A percentile compares a stretch with the other conserved stretches of the same genome.
Conservation (phyloP, 2,113 vertebrate species). For the Lagenorhynchus albirostris region DNA sequence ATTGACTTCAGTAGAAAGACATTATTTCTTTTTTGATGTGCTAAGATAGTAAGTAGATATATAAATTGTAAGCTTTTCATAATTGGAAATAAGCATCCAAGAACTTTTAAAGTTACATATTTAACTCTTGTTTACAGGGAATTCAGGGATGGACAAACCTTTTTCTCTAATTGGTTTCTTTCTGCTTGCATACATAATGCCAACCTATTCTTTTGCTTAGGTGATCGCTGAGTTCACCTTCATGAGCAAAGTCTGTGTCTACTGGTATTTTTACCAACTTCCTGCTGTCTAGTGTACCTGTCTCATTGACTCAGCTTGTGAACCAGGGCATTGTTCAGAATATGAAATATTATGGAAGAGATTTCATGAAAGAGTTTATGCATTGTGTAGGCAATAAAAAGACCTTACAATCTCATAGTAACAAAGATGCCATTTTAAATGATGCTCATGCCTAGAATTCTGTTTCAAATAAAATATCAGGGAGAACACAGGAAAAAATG, state of each 20-base stretch:
- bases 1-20: constrained; percentile 11
- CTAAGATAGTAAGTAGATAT: constrained; percentile 30
- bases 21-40: constrained; percentile 30
- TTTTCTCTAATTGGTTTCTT: constrained; percentile 29
- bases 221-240: background rate
- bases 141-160: background rate
- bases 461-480: constrained; percentile 43
- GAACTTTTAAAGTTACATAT: constrained; percentile 5
- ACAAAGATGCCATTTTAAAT: constrained; percentile 38
- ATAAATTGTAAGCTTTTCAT: constrained; percentile 41
- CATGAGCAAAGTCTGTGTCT: background rate
- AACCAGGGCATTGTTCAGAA: constrained; percentile 13
- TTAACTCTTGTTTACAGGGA: constrained; percentile 32
- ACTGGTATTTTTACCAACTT: constrained; percentile 28
- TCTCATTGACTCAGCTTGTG: constrained; percentile 15
- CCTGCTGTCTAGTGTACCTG: background rate
- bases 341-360: background rate
- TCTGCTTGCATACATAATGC: background rate
- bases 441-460: background rate
- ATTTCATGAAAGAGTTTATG: constrained; percentile 13
- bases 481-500: background rate
- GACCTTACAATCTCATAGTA: background rate
- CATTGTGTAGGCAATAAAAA: constrained; percentile 11
- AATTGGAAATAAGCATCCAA: constrained; percentile 42
- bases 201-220: constrained; percentile 12